Percentiles rank a stretch among this genome's conserved stretches.
phyloP scores from a whole-genome alignment of 2,797 vertebrate species.

The Catamblyrhynchus diadema region DNA sequence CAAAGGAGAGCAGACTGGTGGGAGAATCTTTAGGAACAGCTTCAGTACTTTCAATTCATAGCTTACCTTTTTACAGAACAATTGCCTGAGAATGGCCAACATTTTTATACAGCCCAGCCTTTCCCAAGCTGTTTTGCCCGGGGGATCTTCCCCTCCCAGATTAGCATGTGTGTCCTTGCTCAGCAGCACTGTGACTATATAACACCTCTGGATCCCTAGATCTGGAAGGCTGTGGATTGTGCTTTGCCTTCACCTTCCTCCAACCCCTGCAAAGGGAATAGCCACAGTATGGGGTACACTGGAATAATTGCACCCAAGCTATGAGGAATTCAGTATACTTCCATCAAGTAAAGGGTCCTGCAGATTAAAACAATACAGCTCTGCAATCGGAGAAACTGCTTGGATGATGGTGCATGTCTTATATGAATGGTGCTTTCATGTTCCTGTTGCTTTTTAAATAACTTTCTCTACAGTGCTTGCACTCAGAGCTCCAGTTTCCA shows the following conservation, averaged over 20 bases:
- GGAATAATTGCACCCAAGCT: neutral
- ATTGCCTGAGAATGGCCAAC: neutral
- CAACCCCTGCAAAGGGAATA: neutral
- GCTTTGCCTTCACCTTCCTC: neutral
- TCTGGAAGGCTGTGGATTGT: neutral
- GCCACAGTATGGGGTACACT: neutral
- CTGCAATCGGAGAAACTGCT: neutral
- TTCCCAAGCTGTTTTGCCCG: slow-evolving; percentile 9
- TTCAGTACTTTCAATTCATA: slow-evolving; percentile 5
- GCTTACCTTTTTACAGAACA: slow-evolving; percentile 26
- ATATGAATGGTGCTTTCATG: neutral
- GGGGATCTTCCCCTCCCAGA: neutral
- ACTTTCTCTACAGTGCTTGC: neutral
- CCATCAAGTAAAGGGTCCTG: neutral
- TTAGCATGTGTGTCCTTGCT: neutral
- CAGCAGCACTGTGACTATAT: neutral
- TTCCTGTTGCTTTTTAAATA: neutral
- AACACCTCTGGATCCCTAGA: neutral
- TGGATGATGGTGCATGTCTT: neutral
- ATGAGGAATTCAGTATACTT: neutral
- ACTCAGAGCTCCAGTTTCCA: slow-evolving; percentile 46
- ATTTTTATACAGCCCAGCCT: neutral
- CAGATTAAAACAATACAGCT: neutral
- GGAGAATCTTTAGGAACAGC: neutral
- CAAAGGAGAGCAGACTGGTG: neutral